Percentiles rank a stretch among this genome's conserved stretches.
Evolutionary conservation across 2,113 vertebrate genomes (phyloP).

Genomic region (Sisor rabdophorus): DNA sequence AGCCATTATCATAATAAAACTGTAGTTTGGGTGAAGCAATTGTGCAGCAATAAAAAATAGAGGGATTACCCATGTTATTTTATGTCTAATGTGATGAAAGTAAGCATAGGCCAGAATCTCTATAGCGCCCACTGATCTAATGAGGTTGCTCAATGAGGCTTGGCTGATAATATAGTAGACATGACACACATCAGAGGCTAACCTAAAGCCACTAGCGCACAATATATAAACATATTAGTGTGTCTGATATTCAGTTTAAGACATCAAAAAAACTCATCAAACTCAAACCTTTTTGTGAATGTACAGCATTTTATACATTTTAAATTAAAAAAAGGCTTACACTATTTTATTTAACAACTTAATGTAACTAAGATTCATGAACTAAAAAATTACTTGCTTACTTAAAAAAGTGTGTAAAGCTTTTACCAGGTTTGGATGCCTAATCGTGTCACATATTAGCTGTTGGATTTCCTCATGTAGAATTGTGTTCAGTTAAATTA

Average conservation of each 20-base stretch:
- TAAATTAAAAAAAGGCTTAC: not conserved
- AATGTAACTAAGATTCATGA: not conserved
- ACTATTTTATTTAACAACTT: no score
- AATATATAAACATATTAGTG: not conserved
- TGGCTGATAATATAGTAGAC: slow-evolving; percentile 57
- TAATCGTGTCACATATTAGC: slow-evolving; percentile 60
- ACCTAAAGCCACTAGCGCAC: slow-evolving; percentile 31
- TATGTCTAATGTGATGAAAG: slow-evolving; percentile 35
- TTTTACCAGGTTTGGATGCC: slow-evolving; percentile 45
- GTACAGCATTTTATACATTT: not conserved
- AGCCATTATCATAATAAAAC: slow-evolving; percentile 5
- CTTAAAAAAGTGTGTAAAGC: not conserved
- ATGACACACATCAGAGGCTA: slow-evolving; percentile 48
- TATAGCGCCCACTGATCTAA: slow-evolving; percentile 68
- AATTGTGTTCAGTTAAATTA: slow-evolving; percentile 51
- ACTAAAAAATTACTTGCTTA: not conserved
- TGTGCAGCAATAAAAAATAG: slow-evolving; percentile 20
- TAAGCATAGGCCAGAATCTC: slow-evolving; percentile 61
- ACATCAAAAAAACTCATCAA: not conserved
- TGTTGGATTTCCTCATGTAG: slow-evolving; percentile 34
- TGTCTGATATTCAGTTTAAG: not conserved
- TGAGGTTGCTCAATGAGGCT: slow-evolving; percentile 68
- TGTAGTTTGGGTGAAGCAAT: not conserved
- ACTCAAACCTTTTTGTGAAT: not conserved
- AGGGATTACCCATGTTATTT: slow-evolving; percentile 37